Evolutionary conservation across 2,888 invertebrate species (phyloP).

Genomic region (Himalopsyche tibetana): DNA sequence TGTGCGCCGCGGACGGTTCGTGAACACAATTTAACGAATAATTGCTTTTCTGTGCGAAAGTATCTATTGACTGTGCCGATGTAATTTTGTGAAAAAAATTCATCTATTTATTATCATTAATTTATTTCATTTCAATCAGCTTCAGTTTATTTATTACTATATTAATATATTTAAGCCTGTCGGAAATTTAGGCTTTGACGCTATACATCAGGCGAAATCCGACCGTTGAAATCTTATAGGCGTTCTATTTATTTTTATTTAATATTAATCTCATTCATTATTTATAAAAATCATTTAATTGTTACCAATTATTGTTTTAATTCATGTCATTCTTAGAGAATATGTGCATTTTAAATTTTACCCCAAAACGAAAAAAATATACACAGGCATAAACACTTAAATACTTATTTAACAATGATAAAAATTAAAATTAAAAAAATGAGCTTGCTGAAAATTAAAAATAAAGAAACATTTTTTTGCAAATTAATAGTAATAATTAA

Average conservation of each 20-base stretch:
- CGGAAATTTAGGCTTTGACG: slow-evolving; percentile 52
- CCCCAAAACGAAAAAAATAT: slow-evolving; percentile 34
- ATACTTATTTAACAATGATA: slow-evolving; percentile 25
- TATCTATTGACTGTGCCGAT: slow-evolving; percentile 42
- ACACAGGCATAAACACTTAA: background rate
- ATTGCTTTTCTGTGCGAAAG: slow-evolving; percentile 57
- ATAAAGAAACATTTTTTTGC: slow-evolving; percentile 36
- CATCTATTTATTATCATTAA: slow-evolving; percentile 55
- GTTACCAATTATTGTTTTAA: slow-evolving; percentile 24
- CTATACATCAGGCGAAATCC: slow-evolving; percentile 52
- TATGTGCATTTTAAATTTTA: slow-evolving; percentile 43
- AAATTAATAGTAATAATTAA: slow-evolving; percentile 27
- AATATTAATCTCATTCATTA: slow-evolving; percentile 20
- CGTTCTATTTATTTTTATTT: slow-evolving; percentile 28
- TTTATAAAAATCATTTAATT: slow-evolving; percentile 29
- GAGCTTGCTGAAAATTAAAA: slow-evolving; percentile 10
- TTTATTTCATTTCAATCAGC: slow-evolving; percentile 54
- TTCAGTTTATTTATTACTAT: slow-evolving; percentile 45
- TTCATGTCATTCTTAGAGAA: slow-evolving; percentile 34
- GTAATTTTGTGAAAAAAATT: slow-evolving; percentile 46
- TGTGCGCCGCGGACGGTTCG: slow-evolving; percentile 44
- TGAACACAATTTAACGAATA: slow-evolving; percentile 47
- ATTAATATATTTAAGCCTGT: slow-evolving; percentile 16
- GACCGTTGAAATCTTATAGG: slow-evolving; percentile 1
- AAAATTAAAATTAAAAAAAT: background rate